Evolutionary conservation across 37 sponge, comb jelly and placozoan genomes (phyloP).

Genomic region (Geodia barretti): DNA sequence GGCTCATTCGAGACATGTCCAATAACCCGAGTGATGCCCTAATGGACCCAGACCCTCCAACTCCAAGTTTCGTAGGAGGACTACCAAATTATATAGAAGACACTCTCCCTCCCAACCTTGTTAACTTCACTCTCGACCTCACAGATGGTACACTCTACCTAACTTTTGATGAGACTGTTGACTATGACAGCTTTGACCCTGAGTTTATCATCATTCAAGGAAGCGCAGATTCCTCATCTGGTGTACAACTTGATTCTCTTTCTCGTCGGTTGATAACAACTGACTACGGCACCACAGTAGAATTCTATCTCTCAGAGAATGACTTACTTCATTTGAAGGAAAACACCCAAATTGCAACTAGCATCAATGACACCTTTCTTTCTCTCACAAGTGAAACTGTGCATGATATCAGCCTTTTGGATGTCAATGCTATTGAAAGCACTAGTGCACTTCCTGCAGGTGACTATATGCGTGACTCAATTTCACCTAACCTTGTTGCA

Average conservation of each 20-base stretch:
- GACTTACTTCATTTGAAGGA: constrained; percentile 68
- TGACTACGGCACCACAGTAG: constrained; percentile 41
- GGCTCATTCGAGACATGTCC: constrained; percentile 65
- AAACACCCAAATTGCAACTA: constrained; percentile 60
- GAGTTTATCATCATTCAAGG: constrained; percentile 77
- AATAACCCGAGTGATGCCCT: constrained; percentile 35
- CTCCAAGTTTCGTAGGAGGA: constrained; percentile 9
- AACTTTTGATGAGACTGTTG: constrained; percentile 89
- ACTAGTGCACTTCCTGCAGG: constrained; percentile 28
- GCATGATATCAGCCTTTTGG: constrained; percentile 50
- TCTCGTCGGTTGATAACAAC: constrained; percentile 28
- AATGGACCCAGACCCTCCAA: neutral
- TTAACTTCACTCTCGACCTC: constrained; percentile 66
- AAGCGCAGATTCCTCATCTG: constrained; percentile 2
- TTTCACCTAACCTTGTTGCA: constrained; percentile 36
- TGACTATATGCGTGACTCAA: constrained; percentile 60
- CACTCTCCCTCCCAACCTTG: constrained; percentile 60
- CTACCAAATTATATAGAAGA: constrained; percentile 34
- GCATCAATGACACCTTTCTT: constrained; percentile 67
- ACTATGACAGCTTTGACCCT: constrained; percentile 53
- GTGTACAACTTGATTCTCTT: constrained; percentile 35
- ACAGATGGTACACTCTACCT: constrained; percentile 61
- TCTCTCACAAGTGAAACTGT: constrained; percentile 39
- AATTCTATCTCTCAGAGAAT: constrained; percentile 49
- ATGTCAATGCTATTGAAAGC: constrained; percentile 39